These are phyloP conservation scores for Myathropa florea DNA, from an alignment of 2,888 invertebrate species.

Conservation along the genomic window DNA sequence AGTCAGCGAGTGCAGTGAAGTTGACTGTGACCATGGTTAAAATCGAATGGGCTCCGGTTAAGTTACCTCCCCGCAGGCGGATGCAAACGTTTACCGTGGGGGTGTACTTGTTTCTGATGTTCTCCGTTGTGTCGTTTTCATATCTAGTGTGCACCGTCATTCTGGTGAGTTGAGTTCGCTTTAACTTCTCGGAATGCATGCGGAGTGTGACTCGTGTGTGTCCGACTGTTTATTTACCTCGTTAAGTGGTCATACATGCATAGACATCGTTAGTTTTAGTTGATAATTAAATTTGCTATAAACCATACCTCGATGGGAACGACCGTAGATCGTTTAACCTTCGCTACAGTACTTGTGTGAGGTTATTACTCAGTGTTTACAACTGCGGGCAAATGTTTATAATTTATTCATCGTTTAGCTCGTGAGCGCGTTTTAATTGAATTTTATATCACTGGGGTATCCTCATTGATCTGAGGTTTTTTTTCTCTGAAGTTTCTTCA, in stretches of 20 bases:
- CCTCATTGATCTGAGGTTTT: no score
- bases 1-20: not conserved
- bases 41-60: conserved; percentile 92
- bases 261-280: not conserved
- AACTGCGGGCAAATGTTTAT: not conserved
- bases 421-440: not conserved
- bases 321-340: not conserved
- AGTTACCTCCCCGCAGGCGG: conserved; percentile 88
- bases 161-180: conserved; percentile 27
- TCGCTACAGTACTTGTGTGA: not conserved
- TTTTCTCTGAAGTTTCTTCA: no score
- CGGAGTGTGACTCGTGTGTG: not conserved
- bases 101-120: conserved; percentile 86
- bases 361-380: not conserved
- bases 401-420: not conserved
- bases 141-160: conserved; percentile 74
- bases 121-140: conserved; percentile 83
- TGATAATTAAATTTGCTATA: not conserved
- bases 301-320: not conserved
- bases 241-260: not conserved
- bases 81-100: conserved; percentile 91
- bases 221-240: no score
- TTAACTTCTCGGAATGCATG: not conserved
- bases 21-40: conserved; percentile 80
- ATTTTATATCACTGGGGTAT: not conserved